Evolutionary conservation across 2,113 vertebrate species (phyloP).

Genomic region (Sapayoa aenigma): DNA sequence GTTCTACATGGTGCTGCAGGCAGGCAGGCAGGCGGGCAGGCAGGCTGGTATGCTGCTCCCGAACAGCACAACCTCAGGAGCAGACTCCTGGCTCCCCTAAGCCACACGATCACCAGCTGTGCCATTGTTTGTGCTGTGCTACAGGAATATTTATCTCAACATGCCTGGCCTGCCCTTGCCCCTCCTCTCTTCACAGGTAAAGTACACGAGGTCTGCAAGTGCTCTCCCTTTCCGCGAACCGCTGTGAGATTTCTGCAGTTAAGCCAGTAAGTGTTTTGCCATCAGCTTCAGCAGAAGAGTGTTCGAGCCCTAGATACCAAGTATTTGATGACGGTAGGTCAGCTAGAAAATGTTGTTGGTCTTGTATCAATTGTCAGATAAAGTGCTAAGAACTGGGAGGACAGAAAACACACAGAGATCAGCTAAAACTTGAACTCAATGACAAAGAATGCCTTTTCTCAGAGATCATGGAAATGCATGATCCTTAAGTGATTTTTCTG

Average conservation of each 20-base stretch:
- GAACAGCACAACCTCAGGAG: neutral
- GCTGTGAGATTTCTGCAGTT: neutral
- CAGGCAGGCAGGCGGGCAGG: neutral
- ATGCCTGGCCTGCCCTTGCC: neutral
- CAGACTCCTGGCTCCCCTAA: neutral
- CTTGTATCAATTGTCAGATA: neutral
- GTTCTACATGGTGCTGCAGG: neutral
- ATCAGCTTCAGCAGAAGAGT: neutral
- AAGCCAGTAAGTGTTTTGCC: conserved; percentile 6
- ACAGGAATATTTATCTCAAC: neutral
- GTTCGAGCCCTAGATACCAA: neutral
- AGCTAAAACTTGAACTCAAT: neutral
- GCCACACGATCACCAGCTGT: rapidly evolving
- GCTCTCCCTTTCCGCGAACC: neutral
- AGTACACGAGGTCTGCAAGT: neutral
- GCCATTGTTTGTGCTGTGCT: neutral
- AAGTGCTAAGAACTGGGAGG: neutral
- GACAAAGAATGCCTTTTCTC: neutral
- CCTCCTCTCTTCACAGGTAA: neutral
- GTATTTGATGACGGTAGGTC: neutral
- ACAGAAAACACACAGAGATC: neutral
- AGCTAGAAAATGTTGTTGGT: neutral
- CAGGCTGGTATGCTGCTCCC: no score
- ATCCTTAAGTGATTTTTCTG: neutral
- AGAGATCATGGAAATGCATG: neutral